Evolutionary conservation across 92 coral and sea anemone species (phyloP), one percentile per base, ranked within the genome.

Genomic region (Umimayanthus kanabou): DNA sequence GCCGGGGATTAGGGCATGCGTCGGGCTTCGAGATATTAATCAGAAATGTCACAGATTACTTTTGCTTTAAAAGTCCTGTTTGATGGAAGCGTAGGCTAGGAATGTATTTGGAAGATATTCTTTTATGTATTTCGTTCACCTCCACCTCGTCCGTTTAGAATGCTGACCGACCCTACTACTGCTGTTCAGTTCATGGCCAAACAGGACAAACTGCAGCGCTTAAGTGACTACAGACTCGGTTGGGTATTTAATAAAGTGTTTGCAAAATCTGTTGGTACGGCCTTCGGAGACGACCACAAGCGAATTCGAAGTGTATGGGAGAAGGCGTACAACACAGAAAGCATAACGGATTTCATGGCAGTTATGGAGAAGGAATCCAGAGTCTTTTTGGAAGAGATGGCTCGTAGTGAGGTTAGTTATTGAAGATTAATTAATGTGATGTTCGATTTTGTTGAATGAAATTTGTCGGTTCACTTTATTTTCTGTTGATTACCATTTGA

Each of bases 161-260:
- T 93, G 4, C 88, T 93, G 29, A 85, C 93, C 2, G 95, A 93
- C 81, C 85, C 95, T 33, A 90, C 88, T 77, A 77, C 85, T 69
- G 95, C 95, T 29, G 89, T 90, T 47, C 85, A 78, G 75, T 93
- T 93, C 53, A 90, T 93, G 95, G 82, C 95, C 40, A 93, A 93
- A 58, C 95, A 93, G 73, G 90, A 88, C 86, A 90, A 88, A 81
- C 91, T 90, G 80, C 70, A 74, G 66, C 89, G 95, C 20, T 64
- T 88, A 50, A 88, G 90, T 66, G 95, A 93, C 88, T 93, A 90
- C 43, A 86, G 95, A 28, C 82, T 93, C 29, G 95, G 95, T 0
- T 78, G 89, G 65, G 84, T 90, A 50, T 93, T 93, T 55, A 55
- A 73, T 20, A 89, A 71, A 39, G 92, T 93, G 43, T 89, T 90